Evolutionary conservation across 2,797 vertebrate genomes (phyloP).

Genomic region (Silurus aristotelis): DNA sequence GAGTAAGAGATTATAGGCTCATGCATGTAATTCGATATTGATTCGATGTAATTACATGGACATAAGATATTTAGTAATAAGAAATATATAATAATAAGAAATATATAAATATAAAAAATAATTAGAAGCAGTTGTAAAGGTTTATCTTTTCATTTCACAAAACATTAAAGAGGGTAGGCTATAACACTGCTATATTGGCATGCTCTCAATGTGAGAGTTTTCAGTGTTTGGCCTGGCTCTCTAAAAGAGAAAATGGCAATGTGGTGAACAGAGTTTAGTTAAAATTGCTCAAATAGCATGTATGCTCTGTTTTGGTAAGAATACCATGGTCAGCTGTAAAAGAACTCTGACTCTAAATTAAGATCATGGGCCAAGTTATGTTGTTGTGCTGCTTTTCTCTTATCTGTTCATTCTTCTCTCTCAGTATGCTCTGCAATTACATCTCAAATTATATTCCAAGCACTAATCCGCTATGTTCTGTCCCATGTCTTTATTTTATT

Average conservation of each 20-base stretch:
- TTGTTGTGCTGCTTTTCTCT: not conserved
- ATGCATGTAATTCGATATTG: constrained; percentile 17
- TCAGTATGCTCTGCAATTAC: not conserved
- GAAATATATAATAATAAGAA: no score
- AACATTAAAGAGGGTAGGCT: not conserved
- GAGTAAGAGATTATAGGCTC: not conserved
- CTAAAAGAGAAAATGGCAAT: not conserved
- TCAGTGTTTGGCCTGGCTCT: not conserved
- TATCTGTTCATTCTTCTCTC: not conserved
- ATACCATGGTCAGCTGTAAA: constrained; percentile 22
- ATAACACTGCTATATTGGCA: not conserved
- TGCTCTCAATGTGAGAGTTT: not conserved
- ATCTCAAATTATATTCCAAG: not conserved
- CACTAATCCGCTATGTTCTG: not conserved
- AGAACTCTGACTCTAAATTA: not conserved
- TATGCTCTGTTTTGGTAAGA: constrained; percentile 16
- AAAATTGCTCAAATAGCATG: constrained; percentile 7
- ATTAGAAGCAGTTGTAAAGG: not conserved
- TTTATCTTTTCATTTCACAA: not conserved
- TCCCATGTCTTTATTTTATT: not conserved
- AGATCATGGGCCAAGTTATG: not conserved
- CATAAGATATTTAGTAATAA: not conserved
- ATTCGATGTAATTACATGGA: constrained; percentile 14
- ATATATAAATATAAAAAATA: not conserved
- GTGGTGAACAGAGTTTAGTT: constrained; percentile 8